phyloP scores from a whole-genome alignment of 2,797 vertebrate genomes.

The Hypotaenidia okinawae region DNA sequence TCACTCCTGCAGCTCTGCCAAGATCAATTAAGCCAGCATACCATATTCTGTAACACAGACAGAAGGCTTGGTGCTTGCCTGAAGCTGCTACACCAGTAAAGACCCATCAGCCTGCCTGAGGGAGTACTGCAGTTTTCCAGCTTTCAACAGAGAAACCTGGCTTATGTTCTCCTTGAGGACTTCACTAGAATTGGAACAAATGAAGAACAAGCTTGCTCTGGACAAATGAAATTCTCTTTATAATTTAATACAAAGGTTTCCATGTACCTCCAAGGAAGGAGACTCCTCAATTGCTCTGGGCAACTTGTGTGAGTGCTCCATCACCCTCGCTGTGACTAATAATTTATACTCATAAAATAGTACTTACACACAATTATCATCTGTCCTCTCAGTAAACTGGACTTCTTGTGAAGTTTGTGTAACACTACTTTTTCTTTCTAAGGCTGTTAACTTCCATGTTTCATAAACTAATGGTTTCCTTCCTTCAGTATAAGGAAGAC shows the following conservation, averaged over 20 bases:
- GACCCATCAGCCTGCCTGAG: neutral
- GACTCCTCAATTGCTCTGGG: neutral
- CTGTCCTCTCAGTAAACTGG: neutral
- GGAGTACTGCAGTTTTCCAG: neutral
- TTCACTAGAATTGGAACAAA: neutral
- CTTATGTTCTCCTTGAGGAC: neutral
- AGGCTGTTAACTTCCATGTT: neutral
- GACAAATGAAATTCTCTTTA: neutral
- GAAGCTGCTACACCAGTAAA: neutral
- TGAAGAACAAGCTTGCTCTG: neutral
- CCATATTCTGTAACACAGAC: fast-evolving
- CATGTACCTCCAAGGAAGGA: neutral
- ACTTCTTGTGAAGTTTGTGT: neutral
- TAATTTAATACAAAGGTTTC: neutral
- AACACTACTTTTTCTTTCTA: neutral
- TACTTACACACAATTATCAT: neutral
- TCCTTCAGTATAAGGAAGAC: neutral
- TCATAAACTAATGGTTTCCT: neutral
- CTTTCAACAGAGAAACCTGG: neutral
- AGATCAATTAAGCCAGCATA: neutral
- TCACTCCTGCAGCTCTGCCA: neutral
- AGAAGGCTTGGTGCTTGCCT: neutral
- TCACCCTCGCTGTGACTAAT: neutral
- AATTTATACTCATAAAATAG: fast-evolving
- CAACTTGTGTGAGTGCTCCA: neutral